phyloP scores from a whole-genome alignment of 2,888 invertebrate genomes.

The Peribatodes rhomboidaria region DNA sequence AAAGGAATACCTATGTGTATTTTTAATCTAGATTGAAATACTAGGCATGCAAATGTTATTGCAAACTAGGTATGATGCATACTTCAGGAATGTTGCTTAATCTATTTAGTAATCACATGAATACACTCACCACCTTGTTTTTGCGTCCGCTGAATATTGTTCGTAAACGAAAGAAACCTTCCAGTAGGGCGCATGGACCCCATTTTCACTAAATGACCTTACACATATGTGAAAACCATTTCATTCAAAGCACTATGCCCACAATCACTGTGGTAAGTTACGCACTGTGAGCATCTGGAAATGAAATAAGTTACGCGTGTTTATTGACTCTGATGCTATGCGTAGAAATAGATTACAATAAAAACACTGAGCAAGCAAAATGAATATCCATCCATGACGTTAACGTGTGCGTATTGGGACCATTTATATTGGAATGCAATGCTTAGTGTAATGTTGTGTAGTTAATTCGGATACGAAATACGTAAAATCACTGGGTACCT shows the following conservation, averaged over 20 bases:
- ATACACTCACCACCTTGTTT: conserved; percentile 82
- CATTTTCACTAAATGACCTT: conserved; percentile 69
- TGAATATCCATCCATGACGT: conserved; percentile 23
- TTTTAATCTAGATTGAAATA: neutral
- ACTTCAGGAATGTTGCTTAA: conserved; percentile 55
- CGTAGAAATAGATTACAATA: conserved; percentile 74
- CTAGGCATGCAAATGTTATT: conserved; percentile 15
- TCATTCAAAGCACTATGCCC: conserved; percentile 51
- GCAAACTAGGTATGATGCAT: conserved; percentile 64
- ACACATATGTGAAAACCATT: conserved; percentile 62
- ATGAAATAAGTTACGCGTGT: conserved; percentile 58
- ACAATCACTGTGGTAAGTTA: conserved; percentile 54
- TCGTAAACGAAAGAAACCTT: conserved; percentile 87
- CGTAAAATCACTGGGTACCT: neutral
- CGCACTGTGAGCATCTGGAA: conserved; percentile 66
- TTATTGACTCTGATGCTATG: conserved; percentile 59
- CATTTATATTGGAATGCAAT: neutral
- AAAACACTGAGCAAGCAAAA: conserved; percentile 53
- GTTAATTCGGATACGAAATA: too few relatives aligned
- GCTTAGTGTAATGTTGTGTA: too few relatives aligned
- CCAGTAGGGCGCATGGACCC: conserved; percentile 88
- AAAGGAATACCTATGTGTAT: neutral
- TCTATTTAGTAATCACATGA: conserved; percentile 35
- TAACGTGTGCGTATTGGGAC: neutral
- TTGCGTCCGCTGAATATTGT: conserved; percentile 86